Base-by-base conservation (phyloP, 2,888 invertebrate genomes). In the Sialis lutaria region DNA sequence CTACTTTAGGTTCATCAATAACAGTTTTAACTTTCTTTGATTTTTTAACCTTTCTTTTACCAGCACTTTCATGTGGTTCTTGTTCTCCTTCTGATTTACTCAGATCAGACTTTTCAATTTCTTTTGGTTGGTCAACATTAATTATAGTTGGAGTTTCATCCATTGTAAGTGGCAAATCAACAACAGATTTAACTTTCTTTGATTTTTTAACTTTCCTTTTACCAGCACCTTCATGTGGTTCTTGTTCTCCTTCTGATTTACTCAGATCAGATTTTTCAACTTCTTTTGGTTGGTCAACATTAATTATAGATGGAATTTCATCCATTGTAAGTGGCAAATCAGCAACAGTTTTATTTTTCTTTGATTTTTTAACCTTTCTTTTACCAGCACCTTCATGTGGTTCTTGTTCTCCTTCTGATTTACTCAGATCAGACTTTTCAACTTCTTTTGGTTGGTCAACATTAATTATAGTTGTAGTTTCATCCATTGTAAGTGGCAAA, bases 341-440 rank as follows among this genome's bases (percentile, higher is more conserved):
- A 8, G 4, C 42, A 42, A 42, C 42, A 13, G 13, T 63, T 49
- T 62, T 64, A 52, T 64, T 63, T 48, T 63, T 65, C 4, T 61
- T 59, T 34, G 63, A 54, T 49, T 64, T 63, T 47, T 53, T 52
- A n/a, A 42, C 44, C 48, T 50, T 50, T 48, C 50, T 41, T 22
- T 48, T 22, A 40, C 50, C 51, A 33, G 46, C 33, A 40, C 50
- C 47, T 13, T 50, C 44, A 40, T 5, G 6, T 6, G 39, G 42
- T n/a, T 22, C 6, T 42, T 13, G n/a, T 31, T 49, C 31, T 8
- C 8, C 22, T 22, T 22, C 22, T 22, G 22, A 22, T 22, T 22
- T 22, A 22, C 22, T 22, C 4, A 22, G 22, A 22, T 22, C 22
- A 4, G 22, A 22, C 4, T 22, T 22, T 22, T 22, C 22, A 22